phyloP scores from a whole-genome alignment of 2,797 vertebrate species.

The Muscicapa striata region DNA sequence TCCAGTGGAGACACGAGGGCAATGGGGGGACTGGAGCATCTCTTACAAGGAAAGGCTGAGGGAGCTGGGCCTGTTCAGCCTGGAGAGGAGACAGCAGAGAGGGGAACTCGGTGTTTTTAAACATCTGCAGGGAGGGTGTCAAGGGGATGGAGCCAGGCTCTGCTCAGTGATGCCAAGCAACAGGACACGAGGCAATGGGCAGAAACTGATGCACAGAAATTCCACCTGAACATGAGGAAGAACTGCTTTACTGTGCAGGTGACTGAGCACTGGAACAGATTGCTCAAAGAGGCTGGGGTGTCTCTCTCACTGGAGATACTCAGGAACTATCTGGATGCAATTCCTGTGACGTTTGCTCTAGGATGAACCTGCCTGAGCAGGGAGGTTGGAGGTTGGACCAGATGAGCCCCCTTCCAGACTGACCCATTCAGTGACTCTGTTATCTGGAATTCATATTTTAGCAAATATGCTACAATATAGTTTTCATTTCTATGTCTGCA shows the following conservation, averaged over 20 bases:
- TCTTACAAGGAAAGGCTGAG: not conserved
- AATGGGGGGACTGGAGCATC: not conserved
- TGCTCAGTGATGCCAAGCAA: not conserved
- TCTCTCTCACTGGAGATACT: no score
- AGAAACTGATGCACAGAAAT: not conserved
- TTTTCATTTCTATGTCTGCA: not conserved
- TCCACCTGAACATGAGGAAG: not conserved
- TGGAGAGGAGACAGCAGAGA: accelerated
- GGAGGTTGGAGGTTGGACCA: not conserved
- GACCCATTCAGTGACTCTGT: not conserved
- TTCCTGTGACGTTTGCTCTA: not conserved
- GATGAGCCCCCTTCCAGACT: not conserved
- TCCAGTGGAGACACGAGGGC: not conserved
- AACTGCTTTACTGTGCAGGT: not conserved
- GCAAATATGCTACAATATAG: not conserved
- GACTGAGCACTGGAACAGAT: not conserved
- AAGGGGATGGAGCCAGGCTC: not conserved
- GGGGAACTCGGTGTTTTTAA: accelerated
- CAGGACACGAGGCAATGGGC: accelerated
- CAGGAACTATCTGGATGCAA: not conserved
- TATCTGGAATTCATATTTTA: not conserved
- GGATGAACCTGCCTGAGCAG: not conserved
- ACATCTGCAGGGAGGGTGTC: not conserved
- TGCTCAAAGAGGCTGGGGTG: no score
- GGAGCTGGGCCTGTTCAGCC: not conserved